Evolutionary conservation across 92 coral and sea anemone genomes (phyloP), one percentile per base, ranked within the genome.

Genomic region (Ricordea florida): DNA sequence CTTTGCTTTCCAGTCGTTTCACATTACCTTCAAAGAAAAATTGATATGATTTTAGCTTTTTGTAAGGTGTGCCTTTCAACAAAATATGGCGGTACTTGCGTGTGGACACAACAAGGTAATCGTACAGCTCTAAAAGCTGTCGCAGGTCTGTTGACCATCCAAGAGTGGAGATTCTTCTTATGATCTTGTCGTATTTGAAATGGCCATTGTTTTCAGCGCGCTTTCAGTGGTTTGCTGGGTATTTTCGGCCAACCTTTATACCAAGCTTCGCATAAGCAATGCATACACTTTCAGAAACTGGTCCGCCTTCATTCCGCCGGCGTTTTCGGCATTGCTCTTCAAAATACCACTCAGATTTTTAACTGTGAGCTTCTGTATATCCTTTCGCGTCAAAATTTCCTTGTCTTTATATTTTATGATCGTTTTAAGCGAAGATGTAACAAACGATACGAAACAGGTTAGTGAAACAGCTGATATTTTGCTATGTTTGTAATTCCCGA

Each of bases 41-140:
- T n/a, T n/a, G n/a, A n/a, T n/a, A n/a, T n/a, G n/a, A n/a, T 52
- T 77, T 77, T 42, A 77, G 58, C 27, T 78, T 78, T 69, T 78
- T 78, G 76, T 53, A 78, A 48, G 55, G 46, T 6, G 76, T 66
- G 14, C 66, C 75, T 46, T 77, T 77, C 56, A 77, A 22, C 13
- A 49, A 50, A 27, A 62, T 76, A 31, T 62, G 72, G 6, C 46
- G 29, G 30, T 38, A 78, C 15, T 78, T 65, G 0, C 58, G 31
- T 24, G 76, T 66, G 25, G 70, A 43, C 42, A 78, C 84, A 2
- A 65, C 76, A 35, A 78, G 41, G 48, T 78, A 78, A 6, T 78
- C 84, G 18, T 64, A 64, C 27, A 78, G 57, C 76, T 65, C n/a
- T n/a, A n/a, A n/a, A n/a, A n/a, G n/a, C n/a, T n/a, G n/a, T n/a